Evolutionary conservation across 2,797 vertebrate genomes (phyloP).

Genomic region (Pseudochromis fuscus): DNA sequence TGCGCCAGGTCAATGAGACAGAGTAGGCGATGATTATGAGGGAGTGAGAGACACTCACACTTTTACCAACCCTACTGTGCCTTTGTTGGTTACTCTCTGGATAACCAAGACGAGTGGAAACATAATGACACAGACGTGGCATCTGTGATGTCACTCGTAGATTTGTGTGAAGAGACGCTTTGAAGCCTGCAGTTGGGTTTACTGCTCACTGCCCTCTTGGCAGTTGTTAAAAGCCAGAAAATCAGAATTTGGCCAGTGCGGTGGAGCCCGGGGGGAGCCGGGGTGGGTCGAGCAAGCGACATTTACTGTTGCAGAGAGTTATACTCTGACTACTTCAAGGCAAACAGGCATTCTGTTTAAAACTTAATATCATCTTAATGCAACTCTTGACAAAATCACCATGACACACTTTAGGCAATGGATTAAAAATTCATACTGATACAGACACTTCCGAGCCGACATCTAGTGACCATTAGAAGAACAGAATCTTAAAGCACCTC

Average conservation of each 20-base stretch:
- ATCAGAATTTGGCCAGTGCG: constrained; percentile 44
- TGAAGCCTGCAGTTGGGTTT: constrained; percentile 36
- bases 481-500: constrained; percentile 1
- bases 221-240: constrained; percentile 43
- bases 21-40: constrained; percentile 64
- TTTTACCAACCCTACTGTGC: background rate
- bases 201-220: constrained; percentile 37
- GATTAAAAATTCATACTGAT: constrained; percentile 7
- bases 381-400: constrained; percentile 10
- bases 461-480: background rate
- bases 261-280: constrained; percentile 28
- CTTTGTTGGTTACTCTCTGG: constrained; percentile 21
- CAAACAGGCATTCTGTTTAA: constrained; percentile 24
- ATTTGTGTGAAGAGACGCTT: constrained; percentile 44
- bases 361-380: constrained; percentile 22
- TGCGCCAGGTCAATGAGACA: constrained; percentile 62
- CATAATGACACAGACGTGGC: constrained; percentile 18
- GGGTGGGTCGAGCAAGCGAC: constrained; percentile 24
- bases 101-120: constrained; percentile 19
- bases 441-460: background rate
- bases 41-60: constrained; percentile 27
- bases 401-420: constrained; percentile 3
- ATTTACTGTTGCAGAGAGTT: constrained; percentile 25
- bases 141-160: constrained; percentile 36
- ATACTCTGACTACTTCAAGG: constrained; percentile 27